Evolutionary conservation across 2,888 invertebrate species (phyloP), one percentile per base, ranked within the genome.

Genomic region (Perizoma affinitatum): DNA sequence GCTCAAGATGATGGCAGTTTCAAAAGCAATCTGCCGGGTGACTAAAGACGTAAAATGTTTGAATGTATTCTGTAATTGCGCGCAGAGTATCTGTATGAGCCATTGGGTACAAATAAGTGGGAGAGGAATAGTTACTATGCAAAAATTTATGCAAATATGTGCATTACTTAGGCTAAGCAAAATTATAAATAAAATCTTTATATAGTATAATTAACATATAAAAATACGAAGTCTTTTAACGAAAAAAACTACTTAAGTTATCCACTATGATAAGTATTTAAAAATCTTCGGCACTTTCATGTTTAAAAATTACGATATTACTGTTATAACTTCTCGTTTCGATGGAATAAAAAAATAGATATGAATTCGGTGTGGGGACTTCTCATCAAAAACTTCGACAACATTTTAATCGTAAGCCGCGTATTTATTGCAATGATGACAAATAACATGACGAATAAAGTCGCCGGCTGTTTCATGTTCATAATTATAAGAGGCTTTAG

Each of bases 1-100:
- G 78, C 78, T 83, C 69, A 69, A 66, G 75, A 75, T 78, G 80
- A 75, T 77, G 79, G 78, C 78, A 75, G 75, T 73, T 76, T 82
- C 81, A 79, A 83, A 86, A 82, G 83, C 82, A 87, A 87, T 87
- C 85, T 83, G 82, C 82, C 74, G 75, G 75, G 73, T 75, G 73
- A 76, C 69, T 74, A 71, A 77, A 72, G 74, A 71, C 71, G 73
- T 68, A 72, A 72, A 74, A 66, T 65, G 68, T 71, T 70, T 54
- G 63, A 58, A 62, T 55, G 58, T 53, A 49, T 54, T 46, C 54
- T 49, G 59, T 62, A 62, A 62, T 62, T 62, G 62, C 54, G 44
- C 54, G 33, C 51, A 41, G 51, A 33, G 51, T 55, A 55, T 54
- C 54, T 54, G 54, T 62, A 50, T 51, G 44, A 54, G 42, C 54